Conservation (phyloP, 2,113 vertebrate species). For the Misgurnus mizolepis region DNA sequence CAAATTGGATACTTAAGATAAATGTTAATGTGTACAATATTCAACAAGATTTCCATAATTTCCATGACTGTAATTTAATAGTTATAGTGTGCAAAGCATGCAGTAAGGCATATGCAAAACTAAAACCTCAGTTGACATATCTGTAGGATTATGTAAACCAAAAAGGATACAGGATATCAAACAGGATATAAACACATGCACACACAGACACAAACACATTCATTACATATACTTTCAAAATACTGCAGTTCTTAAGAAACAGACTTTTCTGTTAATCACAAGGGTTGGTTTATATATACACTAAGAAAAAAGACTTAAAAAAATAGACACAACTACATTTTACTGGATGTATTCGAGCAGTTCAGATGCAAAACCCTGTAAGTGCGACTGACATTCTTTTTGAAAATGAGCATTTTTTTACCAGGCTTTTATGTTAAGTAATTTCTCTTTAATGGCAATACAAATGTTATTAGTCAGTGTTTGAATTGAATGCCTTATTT, state of each 20-base stretch:
- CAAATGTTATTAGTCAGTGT: no score
- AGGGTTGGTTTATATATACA: background rate
- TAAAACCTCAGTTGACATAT: background rate
- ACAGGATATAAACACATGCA: conserved; percentile 6
- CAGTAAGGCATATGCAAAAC: background rate
- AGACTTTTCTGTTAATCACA: background rate
- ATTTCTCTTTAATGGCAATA: no score
- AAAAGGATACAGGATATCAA: conserved; percentile 54
- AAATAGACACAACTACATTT: background rate
- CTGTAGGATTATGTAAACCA: background rate
- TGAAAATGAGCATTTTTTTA: no score
- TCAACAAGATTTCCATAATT: background rate
- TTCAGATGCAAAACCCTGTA: no score
- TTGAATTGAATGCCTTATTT: no score
- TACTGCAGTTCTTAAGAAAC: background rate
- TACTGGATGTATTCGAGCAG: no score
- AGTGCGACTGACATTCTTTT: no score
- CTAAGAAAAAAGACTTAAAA: background rate
- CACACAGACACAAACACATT: conserved; percentile 40
- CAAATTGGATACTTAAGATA: background rate
- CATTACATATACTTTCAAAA: conserved; percentile 35
- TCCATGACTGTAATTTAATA: background rate
- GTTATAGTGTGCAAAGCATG: background rate
- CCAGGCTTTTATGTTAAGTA: no score
- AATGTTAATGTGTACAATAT: background rate